Conservation (phyloP, 64 coral and sea anemone species). For the Stylophora pistillata region DNA sequence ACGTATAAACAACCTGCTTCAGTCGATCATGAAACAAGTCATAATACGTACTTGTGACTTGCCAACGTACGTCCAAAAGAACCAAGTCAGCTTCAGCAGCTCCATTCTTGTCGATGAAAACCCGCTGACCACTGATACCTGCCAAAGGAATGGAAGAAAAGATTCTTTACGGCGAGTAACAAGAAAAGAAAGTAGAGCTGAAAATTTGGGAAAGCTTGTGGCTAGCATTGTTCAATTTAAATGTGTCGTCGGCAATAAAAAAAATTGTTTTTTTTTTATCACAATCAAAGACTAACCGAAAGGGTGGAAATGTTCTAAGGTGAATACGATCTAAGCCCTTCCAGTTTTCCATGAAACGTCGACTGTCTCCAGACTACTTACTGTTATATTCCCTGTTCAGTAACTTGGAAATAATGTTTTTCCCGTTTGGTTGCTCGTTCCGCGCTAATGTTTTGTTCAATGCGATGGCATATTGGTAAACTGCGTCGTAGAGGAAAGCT, state of each 20-base stretch:
- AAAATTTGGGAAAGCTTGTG: too few relatives aligned
- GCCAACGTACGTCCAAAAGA: slow-evolving; percentile 58
- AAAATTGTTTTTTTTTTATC: too few relatives aligned
- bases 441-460: slow-evolving; percentile 62
- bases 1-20: too few relatives aligned
- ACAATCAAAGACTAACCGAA: too few relatives aligned
- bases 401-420: slow-evolving; percentile 54
- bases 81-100: slow-evolving; percentile 75
- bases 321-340: too few relatives aligned
- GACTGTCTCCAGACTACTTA: background rate
- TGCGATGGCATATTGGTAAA: slow-evolving; percentile 67
- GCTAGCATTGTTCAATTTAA: too few relatives aligned
- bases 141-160: background rate
- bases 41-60: background rate
- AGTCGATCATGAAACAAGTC: background rate
- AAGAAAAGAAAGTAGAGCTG: background rate
- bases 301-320: too few relatives aligned
- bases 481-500: slow-evolving; percentile 71
- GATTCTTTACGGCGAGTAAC: background rate
- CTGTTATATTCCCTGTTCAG: slow-evolving; percentile 63
- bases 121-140: slow-evolving; percentile 80
- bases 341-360: too few relatives aligned
- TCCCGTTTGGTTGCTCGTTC: slow-evolving; percentile 45
- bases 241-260: too few relatives aligned
- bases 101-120: slow-evolving; percentile 76